Evolutionary conservation across 1,140 invertebrate species (phyloP), one percentile per base, ranked within the genome.

Genomic region (Sesamia nonagrioides): DNA sequence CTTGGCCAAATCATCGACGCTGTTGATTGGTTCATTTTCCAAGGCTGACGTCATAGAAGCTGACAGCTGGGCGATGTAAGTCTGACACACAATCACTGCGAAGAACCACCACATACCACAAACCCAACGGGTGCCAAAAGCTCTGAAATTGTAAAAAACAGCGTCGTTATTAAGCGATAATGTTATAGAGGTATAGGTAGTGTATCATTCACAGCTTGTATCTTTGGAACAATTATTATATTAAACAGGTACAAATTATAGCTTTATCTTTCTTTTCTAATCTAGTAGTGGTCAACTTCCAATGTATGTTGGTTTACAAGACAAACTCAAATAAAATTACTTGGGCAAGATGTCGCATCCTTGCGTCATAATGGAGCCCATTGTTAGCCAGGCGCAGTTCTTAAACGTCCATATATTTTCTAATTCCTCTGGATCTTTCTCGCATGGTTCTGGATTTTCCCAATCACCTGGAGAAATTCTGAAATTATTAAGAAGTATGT

Each of bases 51-150:
- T 99, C 40, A 99, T 95, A 84, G 99, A 99, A 7, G 99, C 99
- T 2, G 99, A 98, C 79, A 99, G 95, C 93, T 99, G 99, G 9
- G 99, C 99, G 0, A 99, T 99, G 89, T 99, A 99, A 0, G 98
- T 99, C 1, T 98, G 98, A 8, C 98, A 98, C 95, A 99, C 98
- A 84, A 99, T 99, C n/a, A 99, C 95, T 0, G 98, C 98, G 90
- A 99, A 99, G 88, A 99, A 99, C 98, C 98, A 99, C 98, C 98
- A 99, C 95, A 97, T 98, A 2, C 96, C 96, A 1, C 97, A 96
- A 0, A 97, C 96, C 95, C 97, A 97, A 7, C 98, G 94, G 1
- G 97, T 97, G 1, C 97, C 97, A 3, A 97, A 95, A 7, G 97
- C 97, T 86, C 97, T 97, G 74, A 52, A 87, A 85, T 17, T 11